These are phyloP conservation scores for Lates calcarifer DNA, from an alignment of 2,113 vertebrate genomes.

Conservation along the genomic window DNA sequence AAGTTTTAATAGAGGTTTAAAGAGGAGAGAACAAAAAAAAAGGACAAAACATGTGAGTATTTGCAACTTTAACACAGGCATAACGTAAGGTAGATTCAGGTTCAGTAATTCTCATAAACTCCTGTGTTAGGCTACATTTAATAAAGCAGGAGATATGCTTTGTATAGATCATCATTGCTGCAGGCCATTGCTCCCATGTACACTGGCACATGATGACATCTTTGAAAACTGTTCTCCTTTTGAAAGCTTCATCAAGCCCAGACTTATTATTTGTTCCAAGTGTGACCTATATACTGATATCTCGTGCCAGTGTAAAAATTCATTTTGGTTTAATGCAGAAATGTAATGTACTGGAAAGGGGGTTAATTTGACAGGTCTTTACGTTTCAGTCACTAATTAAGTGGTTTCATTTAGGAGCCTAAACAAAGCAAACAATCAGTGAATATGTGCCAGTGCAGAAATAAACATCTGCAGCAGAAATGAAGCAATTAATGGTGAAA, in stretches of 20 bases:
- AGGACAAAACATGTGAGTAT: not conserved
- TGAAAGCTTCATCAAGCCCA: conserved; percentile 59
- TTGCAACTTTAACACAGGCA: not conserved
- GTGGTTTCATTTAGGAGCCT: conserved; percentile 72
- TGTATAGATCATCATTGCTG: conserved; percentile 26
- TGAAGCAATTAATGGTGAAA: conserved; percentile 82
- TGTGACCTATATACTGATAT: conserved; percentile 60
- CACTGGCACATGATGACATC: conserved; percentile 31
- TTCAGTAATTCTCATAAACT: conserved; percentile 45
- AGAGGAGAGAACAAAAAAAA: conserved; percentile 3
- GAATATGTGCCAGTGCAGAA: conserved; percentile 66
- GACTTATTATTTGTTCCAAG: conserved; percentile 45
- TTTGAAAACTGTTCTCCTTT: conserved; percentile 40
- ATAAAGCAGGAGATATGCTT: conserved; percentile 28
- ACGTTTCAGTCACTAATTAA: conserved; percentile 79
- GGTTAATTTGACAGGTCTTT: conserved; percentile 82
- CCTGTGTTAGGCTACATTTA: conserved; percentile 46
- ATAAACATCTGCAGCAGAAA: conserved; percentile 78
- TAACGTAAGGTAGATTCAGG: conserved; percentile 9
- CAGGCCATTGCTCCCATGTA: conserved; percentile 35
- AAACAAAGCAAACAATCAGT: conserved; percentile 76
- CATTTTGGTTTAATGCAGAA: conserved; percentile 76
- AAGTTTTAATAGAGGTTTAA: conserved; percentile 24
- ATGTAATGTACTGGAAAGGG: conserved; percentile 82
- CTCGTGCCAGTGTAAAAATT: conserved; percentile 44